Conservation (phyloP, 2,113 vertebrate genomes). For the Pterocles orientalis region DNA sequence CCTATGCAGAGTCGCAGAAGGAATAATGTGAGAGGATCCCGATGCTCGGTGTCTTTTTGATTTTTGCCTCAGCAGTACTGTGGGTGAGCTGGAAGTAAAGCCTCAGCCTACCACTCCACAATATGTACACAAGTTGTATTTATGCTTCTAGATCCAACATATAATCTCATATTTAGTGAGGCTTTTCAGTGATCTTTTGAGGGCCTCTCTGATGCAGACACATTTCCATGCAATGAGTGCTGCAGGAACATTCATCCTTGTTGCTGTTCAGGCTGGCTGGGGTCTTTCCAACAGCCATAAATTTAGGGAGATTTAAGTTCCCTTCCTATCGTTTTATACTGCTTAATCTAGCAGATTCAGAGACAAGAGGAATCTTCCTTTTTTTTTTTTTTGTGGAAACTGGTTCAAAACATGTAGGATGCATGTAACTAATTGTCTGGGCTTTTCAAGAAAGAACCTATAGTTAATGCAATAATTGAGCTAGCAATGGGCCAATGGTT, state of each 20-base stretch:
- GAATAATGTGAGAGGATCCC: not conserved
- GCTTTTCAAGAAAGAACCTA: not conserved
- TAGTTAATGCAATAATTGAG: not conserved
- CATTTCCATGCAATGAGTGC: not conserved
- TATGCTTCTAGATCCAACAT: not conserved
- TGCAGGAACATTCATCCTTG: not conserved
- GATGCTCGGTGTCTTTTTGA: not conserved
- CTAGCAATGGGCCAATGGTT: slow-evolving; percentile 15
- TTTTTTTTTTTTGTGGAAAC: not conserved
- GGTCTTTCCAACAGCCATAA: not conserved
- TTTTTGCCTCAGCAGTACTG: not conserved
- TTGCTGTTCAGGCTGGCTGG: not conserved
- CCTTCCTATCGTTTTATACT: not conserved
- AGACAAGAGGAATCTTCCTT: not conserved
- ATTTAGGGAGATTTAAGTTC: not conserved
- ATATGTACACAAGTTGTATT: fast-evolving
- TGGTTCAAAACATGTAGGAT: not conserved
- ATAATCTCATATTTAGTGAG: not conserved
- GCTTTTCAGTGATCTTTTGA: not conserved
- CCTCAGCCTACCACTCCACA: not conserved
- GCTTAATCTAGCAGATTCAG: not conserved
- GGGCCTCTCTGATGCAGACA: not conserved
- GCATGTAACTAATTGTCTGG: not conserved
- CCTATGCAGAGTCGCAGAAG: not conserved
- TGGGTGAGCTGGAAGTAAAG: not conserved